Conservation (phyloP, 2,797 vertebrate genomes). For the Oreochromis mossambicus region DNA sequence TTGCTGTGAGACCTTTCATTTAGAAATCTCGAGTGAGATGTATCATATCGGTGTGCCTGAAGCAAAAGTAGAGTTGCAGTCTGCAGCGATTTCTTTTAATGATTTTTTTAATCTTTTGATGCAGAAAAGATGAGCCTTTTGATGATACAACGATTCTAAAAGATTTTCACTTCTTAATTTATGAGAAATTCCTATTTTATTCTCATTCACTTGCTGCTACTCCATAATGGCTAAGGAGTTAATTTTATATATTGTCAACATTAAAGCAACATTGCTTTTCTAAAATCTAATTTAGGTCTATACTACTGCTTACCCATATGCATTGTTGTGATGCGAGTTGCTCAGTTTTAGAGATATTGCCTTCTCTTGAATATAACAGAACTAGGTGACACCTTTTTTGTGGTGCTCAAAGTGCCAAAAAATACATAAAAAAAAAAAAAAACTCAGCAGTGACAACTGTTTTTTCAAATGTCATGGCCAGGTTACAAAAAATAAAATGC, state of each 20-base stretch:
- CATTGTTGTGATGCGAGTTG: not conserved
- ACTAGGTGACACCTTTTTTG: not conserved
- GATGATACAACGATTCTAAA: not conserved
- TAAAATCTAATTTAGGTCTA: not conserved
- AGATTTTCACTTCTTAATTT: not conserved
- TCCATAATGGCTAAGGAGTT: not conserved
- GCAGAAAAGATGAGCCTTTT: not conserved
- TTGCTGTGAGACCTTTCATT: not conserved
- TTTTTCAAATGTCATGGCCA: not conserved
- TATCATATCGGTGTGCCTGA: not conserved
- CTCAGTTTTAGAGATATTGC: not conserved
- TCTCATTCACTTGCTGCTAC: not conserved
- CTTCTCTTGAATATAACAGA: not conserved
- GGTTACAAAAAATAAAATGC: not conserved
- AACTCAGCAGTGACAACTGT: not conserved
- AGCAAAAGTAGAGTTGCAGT: not conserved
- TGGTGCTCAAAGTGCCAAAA: not conserved
- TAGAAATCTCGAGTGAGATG: not conserved
- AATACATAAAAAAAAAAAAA: not conserved
- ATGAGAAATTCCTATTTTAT: not conserved
- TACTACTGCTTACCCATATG: not conserved
- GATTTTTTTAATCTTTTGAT: not conserved
- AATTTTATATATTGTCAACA: not conserved
- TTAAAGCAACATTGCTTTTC: not conserved
- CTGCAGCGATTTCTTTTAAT: not conserved